Evolutionary conservation across 2,888 invertebrate genomes (phyloP).

Genomic region (Oithona nana): DNA sequence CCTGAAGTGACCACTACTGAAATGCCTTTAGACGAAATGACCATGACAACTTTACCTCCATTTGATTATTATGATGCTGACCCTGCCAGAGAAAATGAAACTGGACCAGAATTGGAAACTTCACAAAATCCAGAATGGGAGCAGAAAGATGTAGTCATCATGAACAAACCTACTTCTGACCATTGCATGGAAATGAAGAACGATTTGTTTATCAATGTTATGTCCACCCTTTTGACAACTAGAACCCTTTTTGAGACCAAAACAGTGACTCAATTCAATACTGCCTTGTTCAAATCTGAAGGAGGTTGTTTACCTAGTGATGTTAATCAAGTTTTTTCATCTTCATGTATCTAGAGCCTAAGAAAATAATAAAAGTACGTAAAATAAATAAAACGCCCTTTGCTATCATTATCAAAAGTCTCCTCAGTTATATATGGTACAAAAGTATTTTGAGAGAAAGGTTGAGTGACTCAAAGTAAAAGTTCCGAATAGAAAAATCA

Average conservation of each 20-base stretch:
- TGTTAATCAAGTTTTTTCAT: not conserved
- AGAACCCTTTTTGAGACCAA: not conserved
- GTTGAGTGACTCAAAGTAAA: too few species aligned
- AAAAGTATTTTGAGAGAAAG: too few species aligned
- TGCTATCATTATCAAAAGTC: too few species aligned
- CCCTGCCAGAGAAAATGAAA: not conserved
- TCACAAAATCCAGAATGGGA: not conserved
- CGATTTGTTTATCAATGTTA: not conserved
- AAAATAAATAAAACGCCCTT: too few species aligned
- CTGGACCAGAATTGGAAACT: not conserved
- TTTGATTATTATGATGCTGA: too few species aligned
- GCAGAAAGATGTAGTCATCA: not conserved
- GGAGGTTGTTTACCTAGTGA: not conserved
- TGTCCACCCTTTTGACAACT: not conserved
- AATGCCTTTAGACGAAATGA: not conserved
- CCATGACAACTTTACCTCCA: not conserved
- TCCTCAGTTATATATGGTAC: too few species aligned
- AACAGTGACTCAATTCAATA: not conserved
- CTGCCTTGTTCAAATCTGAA: not conserved
- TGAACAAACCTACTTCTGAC: not conserved
- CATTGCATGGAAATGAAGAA: not conserved
- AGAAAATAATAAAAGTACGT: not conserved
- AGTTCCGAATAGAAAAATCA: too few species aligned
- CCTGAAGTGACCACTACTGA: not conserved
- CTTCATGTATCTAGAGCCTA: not conserved